phyloP scores from a whole-genome alignment of 2,113 vertebrate genomes.

The Pteropus alecto region DNA sequence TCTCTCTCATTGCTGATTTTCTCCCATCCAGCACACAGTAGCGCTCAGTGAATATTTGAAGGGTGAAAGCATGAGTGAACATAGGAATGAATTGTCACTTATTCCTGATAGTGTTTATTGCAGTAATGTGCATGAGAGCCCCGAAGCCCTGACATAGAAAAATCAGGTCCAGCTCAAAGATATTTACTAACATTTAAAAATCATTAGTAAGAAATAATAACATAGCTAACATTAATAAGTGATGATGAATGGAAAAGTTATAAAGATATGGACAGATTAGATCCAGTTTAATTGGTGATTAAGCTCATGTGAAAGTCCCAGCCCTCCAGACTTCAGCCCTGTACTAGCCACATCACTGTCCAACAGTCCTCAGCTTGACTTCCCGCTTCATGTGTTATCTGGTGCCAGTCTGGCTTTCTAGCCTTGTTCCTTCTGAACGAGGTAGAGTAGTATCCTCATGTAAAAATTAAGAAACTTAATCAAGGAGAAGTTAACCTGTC shows the following conservation, averaged over 20 bases:
- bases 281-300: not conserved
- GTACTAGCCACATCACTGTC: not conserved
- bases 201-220: not conserved
- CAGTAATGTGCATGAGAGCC: fast-evolving
- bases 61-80: not conserved
- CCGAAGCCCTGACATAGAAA: not conserved
- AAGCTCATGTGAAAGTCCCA: not conserved
- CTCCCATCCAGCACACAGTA: not conserved
- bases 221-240: not conserved
- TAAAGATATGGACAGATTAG: not conserved
- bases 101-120: not conserved
- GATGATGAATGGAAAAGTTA: not conserved
- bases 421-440: not conserved
- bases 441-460: not conserved
- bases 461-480: not conserved
- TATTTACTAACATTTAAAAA: not conserved
- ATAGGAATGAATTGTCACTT: not conserved
- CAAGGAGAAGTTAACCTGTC: not conserved
- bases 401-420: not conserved
- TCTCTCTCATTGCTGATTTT: not conserved
- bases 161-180: not conserved
- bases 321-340: not conserved
- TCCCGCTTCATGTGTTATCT: not conserved
- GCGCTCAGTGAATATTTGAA: not conserved
- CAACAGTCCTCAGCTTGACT: no score